These are phyloP conservation scores for Ellobium chinense DNA, from an alignment of 2,888 invertebrate genomes.

Conservation along the genomic window DNA sequence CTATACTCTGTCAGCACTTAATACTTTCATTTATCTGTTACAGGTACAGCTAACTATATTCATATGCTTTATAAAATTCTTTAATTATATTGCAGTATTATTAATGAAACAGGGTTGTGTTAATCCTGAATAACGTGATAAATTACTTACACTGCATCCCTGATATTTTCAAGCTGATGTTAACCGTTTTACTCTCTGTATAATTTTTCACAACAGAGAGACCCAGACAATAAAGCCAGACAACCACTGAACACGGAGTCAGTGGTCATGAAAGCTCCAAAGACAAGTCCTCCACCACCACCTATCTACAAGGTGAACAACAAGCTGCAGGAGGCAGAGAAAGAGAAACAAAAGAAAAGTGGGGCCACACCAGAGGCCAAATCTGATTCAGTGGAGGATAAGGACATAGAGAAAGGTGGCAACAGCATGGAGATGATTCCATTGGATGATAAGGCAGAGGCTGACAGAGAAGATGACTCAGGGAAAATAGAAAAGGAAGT, in stretches of 20 bases:
- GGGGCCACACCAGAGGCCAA: background rate
- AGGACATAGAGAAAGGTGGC: constrained; percentile 16
- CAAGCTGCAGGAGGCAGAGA: constrained; percentile 36
- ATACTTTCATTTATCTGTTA: too few relatives aligned
- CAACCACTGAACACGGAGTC: constrained; percentile 40
- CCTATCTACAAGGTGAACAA: constrained; percentile 44
- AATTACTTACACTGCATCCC: too few relatives aligned
- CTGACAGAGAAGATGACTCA: constrained; percentile 25
- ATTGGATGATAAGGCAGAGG: constrained; percentile 37
- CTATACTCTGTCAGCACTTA: too few relatives aligned
- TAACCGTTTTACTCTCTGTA: too few relatives aligned
- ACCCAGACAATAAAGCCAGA: constrained; percentile 33
- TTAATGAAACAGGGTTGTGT: too few relatives aligned
- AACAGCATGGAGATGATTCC: constrained; percentile 22
- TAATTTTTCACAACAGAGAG: constrained; percentile 34
- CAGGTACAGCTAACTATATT: too few relatives aligned
- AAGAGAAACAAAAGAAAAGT: constrained; percentile 10
- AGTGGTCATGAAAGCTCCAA: constrained; percentile 35
- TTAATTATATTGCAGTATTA: too few relatives aligned
- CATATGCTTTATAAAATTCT: too few relatives aligned
- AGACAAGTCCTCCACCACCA: constrained; percentile 39
- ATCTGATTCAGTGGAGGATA: background rate
- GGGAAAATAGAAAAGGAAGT: background rate
- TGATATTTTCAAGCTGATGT: too few relatives aligned
- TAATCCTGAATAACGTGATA: too few relatives aligned